Evolutionary conservation across 2,888 invertebrate genomes (phyloP).

Genomic region (Meloe dianella): DNA sequence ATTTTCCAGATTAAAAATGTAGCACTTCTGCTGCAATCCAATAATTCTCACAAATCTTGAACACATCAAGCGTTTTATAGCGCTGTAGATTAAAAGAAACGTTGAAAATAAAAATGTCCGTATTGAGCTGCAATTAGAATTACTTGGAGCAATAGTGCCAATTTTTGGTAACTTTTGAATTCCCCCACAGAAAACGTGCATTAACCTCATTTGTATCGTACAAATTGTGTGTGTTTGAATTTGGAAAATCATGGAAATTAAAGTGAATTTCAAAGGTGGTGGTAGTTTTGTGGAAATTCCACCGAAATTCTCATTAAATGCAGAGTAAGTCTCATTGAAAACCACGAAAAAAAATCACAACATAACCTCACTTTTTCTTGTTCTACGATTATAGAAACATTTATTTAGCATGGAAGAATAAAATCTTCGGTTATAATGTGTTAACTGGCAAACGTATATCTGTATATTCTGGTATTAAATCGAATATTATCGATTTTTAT

Average conservation of each 20-base stretch:
- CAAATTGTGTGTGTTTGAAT: background rate
- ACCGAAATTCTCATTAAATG: constrained; percentile 68
- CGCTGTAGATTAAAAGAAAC: no score
- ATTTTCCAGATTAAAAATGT: no score
- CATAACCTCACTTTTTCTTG: constrained; percentile 1
- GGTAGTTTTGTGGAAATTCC: constrained; percentile 66
- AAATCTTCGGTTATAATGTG: constrained; percentile 68
- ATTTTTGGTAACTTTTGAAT: background rate
- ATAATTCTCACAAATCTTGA: no score
- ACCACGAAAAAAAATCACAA: constrained; percentile 4
- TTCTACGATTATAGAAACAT: constrained; percentile 61
- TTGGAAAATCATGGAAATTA: constrained; percentile 46
- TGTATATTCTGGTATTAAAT: constrained; percentile 63
- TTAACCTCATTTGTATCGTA: background rate
- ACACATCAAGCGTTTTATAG: no score
- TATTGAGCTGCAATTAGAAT: background rate
- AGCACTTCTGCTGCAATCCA: no score
- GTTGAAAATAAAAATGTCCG: no score
- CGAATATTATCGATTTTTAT: constrained; percentile 63
- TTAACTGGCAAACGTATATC: constrained; percentile 69
- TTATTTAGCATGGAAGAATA: constrained; percentile 66
- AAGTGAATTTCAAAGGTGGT: constrained; percentile 67
- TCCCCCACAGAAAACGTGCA: background rate
- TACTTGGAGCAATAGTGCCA: background rate
- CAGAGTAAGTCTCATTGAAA: constrained; percentile 63